These are phyloP conservation scores for Babyrousa celebensis DNA, from an alignment of 2,797 vertebrate genomes.

Conservation along the genomic window DNA sequence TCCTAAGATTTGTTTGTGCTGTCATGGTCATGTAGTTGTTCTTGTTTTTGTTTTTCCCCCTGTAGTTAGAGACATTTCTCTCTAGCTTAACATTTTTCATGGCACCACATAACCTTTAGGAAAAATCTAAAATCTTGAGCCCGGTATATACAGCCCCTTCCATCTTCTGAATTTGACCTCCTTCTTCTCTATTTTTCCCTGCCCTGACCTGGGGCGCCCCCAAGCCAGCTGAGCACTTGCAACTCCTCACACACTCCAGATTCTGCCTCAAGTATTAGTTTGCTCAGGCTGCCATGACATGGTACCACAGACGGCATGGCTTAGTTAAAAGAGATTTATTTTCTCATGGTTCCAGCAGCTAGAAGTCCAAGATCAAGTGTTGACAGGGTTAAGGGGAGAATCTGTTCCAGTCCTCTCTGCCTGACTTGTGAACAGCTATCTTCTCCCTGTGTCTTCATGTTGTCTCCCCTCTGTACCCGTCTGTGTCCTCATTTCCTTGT, in stretches of 20 bases:
- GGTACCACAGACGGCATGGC: not conserved
- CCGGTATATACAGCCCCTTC: not conserved
- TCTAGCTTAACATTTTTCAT: not conserved
- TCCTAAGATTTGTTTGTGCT: not conserved
- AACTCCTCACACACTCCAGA: not conserved
- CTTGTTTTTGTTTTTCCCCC: not conserved
- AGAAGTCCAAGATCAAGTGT: not conserved
- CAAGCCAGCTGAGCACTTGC: not conserved
- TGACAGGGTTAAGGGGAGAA: not conserved
- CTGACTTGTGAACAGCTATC: not conserved
- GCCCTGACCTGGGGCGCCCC: not conserved
- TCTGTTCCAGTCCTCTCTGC: not conserved
- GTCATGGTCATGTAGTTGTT: not conserved
- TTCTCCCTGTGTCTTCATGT: not conserved
- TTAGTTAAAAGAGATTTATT: not conserved
- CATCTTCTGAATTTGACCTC: not conserved
- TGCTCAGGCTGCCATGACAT: not conserved
- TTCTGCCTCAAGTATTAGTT: not conserved
- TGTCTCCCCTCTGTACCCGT: rapidly evolving
- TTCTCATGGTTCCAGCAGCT: not conserved
- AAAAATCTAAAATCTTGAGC: not conserved
- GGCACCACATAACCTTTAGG: not conserved
- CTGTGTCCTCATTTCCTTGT: not conserved
- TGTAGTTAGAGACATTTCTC: not conserved
- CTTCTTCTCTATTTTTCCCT: not conserved